These are phyloP conservation scores for Epirrita christyi DNA, from an alignment of 2,888 invertebrate genomes.

Conservation along the genomic window DNA sequence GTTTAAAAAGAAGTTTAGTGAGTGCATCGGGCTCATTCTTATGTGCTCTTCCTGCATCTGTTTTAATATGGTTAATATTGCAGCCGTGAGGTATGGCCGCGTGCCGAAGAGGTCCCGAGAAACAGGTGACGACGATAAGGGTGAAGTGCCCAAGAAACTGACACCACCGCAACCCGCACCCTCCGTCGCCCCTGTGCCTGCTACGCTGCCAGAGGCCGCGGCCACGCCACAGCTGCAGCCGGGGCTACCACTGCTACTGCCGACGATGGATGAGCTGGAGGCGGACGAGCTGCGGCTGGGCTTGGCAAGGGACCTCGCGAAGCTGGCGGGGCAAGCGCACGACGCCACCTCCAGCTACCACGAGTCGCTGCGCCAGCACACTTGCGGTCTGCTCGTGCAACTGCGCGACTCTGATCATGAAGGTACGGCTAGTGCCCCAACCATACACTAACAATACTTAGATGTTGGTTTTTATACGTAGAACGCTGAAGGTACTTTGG, in stretches of 20 bases:
- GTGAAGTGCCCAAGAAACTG: constrained; percentile 11
- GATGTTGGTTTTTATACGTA: too few relatives aligned
- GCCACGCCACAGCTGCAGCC: background rate
- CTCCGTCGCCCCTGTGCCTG: background rate
- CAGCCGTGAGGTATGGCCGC: constrained; percentile 98
- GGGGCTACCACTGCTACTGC: constrained; percentile 12
- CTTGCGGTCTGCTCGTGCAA: constrained; percentile 40
- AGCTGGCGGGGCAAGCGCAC: constrained; percentile 88
- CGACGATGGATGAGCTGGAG: constrained; percentile 46
- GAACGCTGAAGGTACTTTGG: too few relatives aligned
- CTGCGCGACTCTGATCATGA: constrained; percentile 50
- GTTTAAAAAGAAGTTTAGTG: constrained; percentile 33
- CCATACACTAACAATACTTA: too few relatives aligned
- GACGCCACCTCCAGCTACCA: constrained; percentile 95
- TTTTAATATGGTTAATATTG: constrained; percentile 33
- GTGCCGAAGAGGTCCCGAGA: constrained; percentile 97
- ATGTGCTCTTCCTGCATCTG: constrained; percentile 15
- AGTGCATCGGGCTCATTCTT: constrained; percentile 51
- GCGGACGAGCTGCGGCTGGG: constrained; percentile 43
- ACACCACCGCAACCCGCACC: background rate
- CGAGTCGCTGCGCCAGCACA: constrained; percentile 89
- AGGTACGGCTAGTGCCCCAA: constrained; percentile 29
- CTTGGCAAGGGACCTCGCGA: constrained; percentile 65
- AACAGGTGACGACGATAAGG: constrained; percentile 48
- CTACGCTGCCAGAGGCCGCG: background rate